phyloP scores from a whole-genome alignment of 2,888 invertebrate species.

The Agrotis puta region DNA sequence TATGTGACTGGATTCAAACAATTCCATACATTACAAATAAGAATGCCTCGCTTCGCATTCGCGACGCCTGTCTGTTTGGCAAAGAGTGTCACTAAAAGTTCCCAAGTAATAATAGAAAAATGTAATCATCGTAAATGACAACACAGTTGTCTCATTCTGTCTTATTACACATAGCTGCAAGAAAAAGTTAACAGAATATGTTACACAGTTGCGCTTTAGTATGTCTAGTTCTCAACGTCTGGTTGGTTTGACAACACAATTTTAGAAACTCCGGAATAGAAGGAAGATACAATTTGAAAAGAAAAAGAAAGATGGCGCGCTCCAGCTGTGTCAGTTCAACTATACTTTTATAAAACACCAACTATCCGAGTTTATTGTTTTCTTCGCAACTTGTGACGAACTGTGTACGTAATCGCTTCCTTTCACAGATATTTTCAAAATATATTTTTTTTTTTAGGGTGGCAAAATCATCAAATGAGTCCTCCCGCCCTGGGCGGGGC shows the following conservation, averaged over 20 bases:
- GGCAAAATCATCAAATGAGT: too few relatives aligned
- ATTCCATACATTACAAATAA: too few relatives aligned
- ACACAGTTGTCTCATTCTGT: background rate
- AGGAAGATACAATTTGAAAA: conserved; percentile 15
- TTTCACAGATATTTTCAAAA: background rate
- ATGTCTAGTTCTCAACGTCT: background rate
- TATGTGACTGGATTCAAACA: too few relatives aligned
- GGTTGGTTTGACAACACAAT: conserved; percentile 26
- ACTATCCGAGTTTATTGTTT: background rate
- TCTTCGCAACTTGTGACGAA: conserved; percentile 4
- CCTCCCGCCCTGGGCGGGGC: too few relatives aligned
- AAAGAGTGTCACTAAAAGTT: conserved; percentile 6
- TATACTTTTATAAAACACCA: too few relatives aligned
- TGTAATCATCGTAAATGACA: conserved; percentile 24
- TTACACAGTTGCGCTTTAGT: conserved; percentile 19
- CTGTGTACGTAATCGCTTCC: background rate
- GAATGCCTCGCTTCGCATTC: too few relatives aligned
- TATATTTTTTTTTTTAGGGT: too few relatives aligned
- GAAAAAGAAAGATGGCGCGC: conserved; percentile 11
- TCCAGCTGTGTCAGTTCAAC: background rate
- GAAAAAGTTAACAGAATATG: conserved; percentile 26
- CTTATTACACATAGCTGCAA: conserved; percentile 5
- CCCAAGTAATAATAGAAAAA: background rate
- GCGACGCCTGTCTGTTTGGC: too few relatives aligned
- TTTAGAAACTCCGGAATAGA: conserved; percentile 19